Evolutionary conservation across 2,113 vertebrate species (phyloP), one percentile per base, ranked within the genome.

Genomic region (Australoheros scitulus): DNA sequence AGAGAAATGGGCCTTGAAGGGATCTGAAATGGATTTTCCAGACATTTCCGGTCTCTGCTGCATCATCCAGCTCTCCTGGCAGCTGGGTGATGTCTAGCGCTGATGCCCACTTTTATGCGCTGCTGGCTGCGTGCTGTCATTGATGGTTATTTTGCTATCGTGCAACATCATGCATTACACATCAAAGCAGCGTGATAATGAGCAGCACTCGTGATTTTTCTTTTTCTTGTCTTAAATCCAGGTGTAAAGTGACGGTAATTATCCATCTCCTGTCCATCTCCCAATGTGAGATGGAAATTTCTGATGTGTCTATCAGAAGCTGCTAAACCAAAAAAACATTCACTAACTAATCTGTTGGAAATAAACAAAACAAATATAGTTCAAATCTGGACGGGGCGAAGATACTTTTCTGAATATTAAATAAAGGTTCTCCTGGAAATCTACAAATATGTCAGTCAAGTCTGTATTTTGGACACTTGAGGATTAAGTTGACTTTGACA

Each of bases 181-280:
- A 76, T 81, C 75, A 81, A 84, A 84, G 72, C 88, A 32, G 11
- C 56, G 47, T 38, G 29, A 57, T 83, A 79, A 86, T 34, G 32
- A 81, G 78, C 50, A 18, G 29, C 74, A 15, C 10, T 29, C 22
- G 17, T 60, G 24, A 41, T 41, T 41, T 41, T 70, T 3, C 68
- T n/a, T 72, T 55, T 72, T 29, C 18, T 72, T n/a, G 68, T 72
- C 47, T 72, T n/a, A 72, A 55, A n/a, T 55, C 47, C 68, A 72
- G 68, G 68, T 72, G 68, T 26, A 72, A 34, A 72, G 47, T 72
- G 68, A 55, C 6, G 11, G 68, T 76, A n/a, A 63, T 10, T 57
- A 34, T 13, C 43, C 26, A 18, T 32, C 32, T 17, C 22, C 13
- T 26, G 26, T 18, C 64, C 15, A 29, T 70, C 41, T 70, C 15